Evolutionary conservation across 2,113 vertebrate species (phyloP).

Genomic region (Rhinogobius similis): DNA sequence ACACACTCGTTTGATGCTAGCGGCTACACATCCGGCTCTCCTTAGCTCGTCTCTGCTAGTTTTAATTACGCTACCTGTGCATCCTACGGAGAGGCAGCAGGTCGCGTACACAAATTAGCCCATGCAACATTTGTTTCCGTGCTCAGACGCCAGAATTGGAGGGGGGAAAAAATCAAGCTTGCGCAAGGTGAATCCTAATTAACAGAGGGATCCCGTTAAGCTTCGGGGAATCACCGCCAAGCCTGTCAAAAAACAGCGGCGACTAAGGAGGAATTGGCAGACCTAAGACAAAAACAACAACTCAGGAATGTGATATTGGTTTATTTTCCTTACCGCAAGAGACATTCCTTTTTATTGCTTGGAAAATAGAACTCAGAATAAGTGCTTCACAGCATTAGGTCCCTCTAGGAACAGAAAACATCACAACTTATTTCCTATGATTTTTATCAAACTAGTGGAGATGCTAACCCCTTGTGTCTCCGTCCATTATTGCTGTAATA

Average conservation of each 20-base stretch:
- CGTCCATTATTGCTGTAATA: not conserved
- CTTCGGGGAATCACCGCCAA: conserved; percentile 47
- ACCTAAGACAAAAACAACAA: conserved; percentile 4
- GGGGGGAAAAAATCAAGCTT: conserved; percentile 10
- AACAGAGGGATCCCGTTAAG: conserved; percentile 58
- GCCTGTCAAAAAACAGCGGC: conserved; percentile 14
- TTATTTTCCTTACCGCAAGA: not conserved
- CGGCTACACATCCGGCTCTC: not conserved
- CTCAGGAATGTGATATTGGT: conserved; percentile 8
- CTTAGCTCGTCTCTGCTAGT: conserved; percentile 24
- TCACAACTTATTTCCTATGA: conserved; percentile 9
- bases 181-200: conserved; percentile 58
- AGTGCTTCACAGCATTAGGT: not conserved
- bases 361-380: conserved; percentile 10
- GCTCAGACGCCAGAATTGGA: conserved; percentile 6
- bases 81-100: conserved; percentile 36
- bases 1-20: conserved; percentile 13
- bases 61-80: conserved; percentile 32
- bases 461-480: not conserved
- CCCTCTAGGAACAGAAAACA: conserved; percentile 3
- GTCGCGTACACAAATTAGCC: conserved; percentile 26
- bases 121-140: conserved; percentile 40
- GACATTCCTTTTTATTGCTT: conserved; percentile 10
- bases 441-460: conserved; percentile 8
- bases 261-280: conserved; percentile 17